Conservation (phyloP, 2,113 vertebrate genomes). For the Puma concolor region DNA sequence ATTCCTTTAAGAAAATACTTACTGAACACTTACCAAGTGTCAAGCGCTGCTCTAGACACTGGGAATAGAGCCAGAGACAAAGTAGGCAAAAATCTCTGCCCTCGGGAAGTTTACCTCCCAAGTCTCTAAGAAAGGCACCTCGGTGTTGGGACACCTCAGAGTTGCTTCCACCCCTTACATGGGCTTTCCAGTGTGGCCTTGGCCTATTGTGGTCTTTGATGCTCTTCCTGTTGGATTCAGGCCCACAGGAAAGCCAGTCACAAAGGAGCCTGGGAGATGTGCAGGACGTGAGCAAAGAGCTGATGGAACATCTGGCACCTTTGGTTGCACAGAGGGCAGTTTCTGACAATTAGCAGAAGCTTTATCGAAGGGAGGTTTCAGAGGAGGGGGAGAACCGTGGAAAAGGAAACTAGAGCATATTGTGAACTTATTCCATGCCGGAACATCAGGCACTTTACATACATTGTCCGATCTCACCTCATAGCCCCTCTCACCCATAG, state of each 20-base stretch:
- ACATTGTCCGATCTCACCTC: neutral
- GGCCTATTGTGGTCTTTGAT: neutral
- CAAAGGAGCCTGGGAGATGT: neutral
- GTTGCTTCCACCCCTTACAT: neutral
- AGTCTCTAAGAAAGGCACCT: neutral
- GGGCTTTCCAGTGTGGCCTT: neutral
- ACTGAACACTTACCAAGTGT: slow-evolving; percentile 14
- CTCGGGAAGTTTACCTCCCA: neutral
- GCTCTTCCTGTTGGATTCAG: neutral
- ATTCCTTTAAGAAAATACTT: slow-evolving; percentile 43
- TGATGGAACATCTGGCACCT: neutral
- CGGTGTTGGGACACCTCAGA: neutral
- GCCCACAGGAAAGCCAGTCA: neutral
- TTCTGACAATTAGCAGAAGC: neutral
- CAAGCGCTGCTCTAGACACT: neutral
- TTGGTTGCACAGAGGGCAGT: neutral
- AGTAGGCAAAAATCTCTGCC: neutral
- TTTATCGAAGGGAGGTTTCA: neutral
- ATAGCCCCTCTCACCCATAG: neutral
- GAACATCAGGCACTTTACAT: neutral
- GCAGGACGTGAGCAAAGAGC: neutral
- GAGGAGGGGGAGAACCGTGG: neutral
- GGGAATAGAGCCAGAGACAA: neutral
- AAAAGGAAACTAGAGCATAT: neutral
- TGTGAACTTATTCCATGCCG: neutral